Base-by-base conservation (phyloP, 53 echinoderm and acorn worm species). In the Patiria pectinifera region DNA sequence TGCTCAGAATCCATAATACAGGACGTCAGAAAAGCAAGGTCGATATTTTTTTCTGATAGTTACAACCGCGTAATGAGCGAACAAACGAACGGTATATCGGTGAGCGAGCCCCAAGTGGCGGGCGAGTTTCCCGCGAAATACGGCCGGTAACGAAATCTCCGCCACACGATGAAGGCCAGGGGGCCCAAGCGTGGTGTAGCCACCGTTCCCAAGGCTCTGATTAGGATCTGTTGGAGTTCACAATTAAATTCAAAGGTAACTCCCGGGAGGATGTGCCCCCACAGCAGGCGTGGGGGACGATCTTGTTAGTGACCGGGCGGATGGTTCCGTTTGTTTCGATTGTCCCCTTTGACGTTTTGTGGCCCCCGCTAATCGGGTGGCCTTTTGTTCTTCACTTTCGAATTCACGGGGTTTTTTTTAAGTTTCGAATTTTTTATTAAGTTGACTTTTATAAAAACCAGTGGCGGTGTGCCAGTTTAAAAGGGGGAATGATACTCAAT, bases 131-230 rank as follows among this genome's bases (percentile, higher is more conserved):
- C 74, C 24, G 48, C 86, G 22, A 71, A 72, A 47, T n/a, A 22
- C 86, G 72, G 86, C 53, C 86, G 23, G 86, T 86, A 86, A 86
- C 86, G 74, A 86, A 71, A 86, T 86, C 46, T 49, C 48, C 22
- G 48, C 62, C 19, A 48, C 48, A 49, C 86, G 25, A 5, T 12
- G 86, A 86, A 48, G 48, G 86, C 13, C 48, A 72, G 16, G 72
- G 72, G 86, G 71, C 47, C 86, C 53, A 53, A n/a, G 12, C 48
- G 19, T 86, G 86, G 86, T 86, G 45, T 45, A 45, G 18, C 8
- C 46, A 69, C 22, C 11, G 70, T 44, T 86, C 86, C 86, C 86
- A 23, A 48, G 86, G 86, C 48, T 21, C 86, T 74, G 86, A 86
- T 86, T 74, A 71, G 14, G 49, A 86, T 86, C 86, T 59, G 18